Percentiles rank a stretch among this genome's conserved stretches.
Conservation (phyloP, 2,888 invertebrate genomes). For the Pyrocoelia pectoralis region DNA sequence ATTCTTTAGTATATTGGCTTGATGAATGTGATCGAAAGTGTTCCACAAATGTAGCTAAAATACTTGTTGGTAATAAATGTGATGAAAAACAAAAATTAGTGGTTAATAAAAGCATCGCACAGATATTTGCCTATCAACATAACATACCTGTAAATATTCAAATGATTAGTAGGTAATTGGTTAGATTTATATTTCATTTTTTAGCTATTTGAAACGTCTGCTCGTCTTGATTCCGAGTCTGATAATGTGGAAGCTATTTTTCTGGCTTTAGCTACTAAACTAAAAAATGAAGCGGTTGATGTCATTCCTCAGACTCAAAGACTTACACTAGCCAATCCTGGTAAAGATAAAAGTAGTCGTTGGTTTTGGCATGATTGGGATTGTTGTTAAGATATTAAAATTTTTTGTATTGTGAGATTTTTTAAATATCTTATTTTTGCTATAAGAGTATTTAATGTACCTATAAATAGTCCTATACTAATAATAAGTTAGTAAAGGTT, state of each 20-base stretch:
- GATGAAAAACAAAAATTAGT: slow-evolving; percentile 71
- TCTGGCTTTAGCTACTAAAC: slow-evolving; percentile 81
- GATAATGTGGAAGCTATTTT: slow-evolving; percentile 85
- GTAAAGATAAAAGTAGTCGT: slow-evolving; percentile 5
- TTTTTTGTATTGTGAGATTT: neutral
- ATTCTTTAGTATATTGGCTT: slow-evolving; percentile 77
- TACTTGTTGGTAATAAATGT: slow-evolving; percentile 84
- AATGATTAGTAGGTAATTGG: neutral
- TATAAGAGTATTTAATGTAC: neutral
- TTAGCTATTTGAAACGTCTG: slow-evolving; percentile 82
- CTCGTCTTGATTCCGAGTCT: slow-evolving; percentile 74
- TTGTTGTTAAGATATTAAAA: slow-evolving; percentile 15
- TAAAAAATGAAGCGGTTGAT: slow-evolving; percentile 63
- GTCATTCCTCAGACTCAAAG: neutral
- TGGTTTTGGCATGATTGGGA: no score
- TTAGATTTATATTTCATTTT: slow-evolving; percentile 39
- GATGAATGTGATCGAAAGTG: slow-evolving; percentile 76
- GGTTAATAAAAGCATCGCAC: slow-evolving; percentile 76
- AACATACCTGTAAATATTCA: slow-evolving; percentile 70
- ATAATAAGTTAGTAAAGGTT: no score
- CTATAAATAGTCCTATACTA: no score
- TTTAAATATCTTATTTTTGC: slow-evolving; percentile 1
- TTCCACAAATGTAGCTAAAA: slow-evolving; percentile 71
- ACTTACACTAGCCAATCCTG: neutral
- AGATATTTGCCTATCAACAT: slow-evolving; percentile 74